A percentile compares a stretch with the other conserved stretches of the same genome.
Conservation (phyloP, 2,888 invertebrate genomes). For the Trilocha varians region DNA sequence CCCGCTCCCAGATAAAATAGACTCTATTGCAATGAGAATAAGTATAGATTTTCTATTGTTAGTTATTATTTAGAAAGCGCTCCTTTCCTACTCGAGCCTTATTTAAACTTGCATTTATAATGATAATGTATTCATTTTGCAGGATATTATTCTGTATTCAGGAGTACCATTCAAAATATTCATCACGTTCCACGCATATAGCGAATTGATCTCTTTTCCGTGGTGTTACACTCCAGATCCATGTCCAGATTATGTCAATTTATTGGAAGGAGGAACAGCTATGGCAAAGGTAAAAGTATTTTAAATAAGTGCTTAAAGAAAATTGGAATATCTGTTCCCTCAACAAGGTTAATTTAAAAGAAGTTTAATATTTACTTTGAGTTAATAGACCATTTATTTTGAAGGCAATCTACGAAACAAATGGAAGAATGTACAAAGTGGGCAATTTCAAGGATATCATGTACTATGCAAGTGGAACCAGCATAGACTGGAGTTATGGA, state of each 20-base stretch:
- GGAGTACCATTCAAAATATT: conserved; percentile 58
- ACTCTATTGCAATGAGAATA: too few relatives aligned
- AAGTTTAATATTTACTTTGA: neutral
- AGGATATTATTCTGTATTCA: conserved; percentile 59
- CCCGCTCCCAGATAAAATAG: too few relatives aligned
- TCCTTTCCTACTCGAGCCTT: too few relatives aligned
- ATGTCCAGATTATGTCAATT: conserved; percentile 53
- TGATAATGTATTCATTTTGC: conserved; percentile 15
- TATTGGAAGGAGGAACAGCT: conserved; percentile 54
- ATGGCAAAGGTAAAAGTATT: conserved; percentile 61
- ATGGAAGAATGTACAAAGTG: conserved; percentile 58
- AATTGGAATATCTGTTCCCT: too few relatives aligned
- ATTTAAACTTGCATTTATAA: too few relatives aligned
- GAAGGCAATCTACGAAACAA: conserved; percentile 55
- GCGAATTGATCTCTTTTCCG: conserved; percentile 58
- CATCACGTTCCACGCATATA: conserved; percentile 51
- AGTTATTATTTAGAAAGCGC: too few relatives aligned
- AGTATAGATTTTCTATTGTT: too few relatives aligned
- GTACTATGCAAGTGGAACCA: conserved; percentile 58
- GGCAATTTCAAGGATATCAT: conserved; percentile 61
- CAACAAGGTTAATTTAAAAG: conserved; percentile 3
- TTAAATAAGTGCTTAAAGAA: too few relatives aligned
- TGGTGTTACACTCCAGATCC: conserved; percentile 57
- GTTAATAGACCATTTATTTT: conserved; percentile 12
- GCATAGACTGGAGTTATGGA: conserved; percentile 65